Conservation (phyloP, 2,888 invertebrate genomes). For the Zygaena filipendulae region DNA sequence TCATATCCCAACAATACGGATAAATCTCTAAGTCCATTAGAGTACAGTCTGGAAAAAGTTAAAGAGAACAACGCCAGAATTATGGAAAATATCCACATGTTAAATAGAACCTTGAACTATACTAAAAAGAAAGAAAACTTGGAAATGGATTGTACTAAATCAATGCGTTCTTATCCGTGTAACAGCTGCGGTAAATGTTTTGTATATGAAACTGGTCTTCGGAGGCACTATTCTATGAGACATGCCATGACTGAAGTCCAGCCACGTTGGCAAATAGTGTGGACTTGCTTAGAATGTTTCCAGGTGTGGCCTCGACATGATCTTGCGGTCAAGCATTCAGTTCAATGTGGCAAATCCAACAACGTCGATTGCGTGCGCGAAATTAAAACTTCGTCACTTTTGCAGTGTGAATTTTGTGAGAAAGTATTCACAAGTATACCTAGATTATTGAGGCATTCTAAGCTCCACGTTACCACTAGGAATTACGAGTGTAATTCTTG, state of each 20-base stretch:
- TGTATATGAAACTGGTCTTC: slow-evolving; percentile 54
- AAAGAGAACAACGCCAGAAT: slow-evolving; percentile 58
- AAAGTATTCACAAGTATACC: slow-evolving; percentile 58
- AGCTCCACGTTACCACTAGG: slow-evolving; percentile 70
- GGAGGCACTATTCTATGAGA: slow-evolving; percentile 44
- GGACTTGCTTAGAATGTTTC: slow-evolving; percentile 59
- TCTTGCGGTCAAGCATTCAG: slow-evolving; percentile 41
- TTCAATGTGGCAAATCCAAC: slow-evolving; percentile 36
- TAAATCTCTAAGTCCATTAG: slow-evolving; percentile 33
- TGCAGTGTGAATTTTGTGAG: slow-evolving; percentile 61
- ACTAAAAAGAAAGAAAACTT: slow-evolving; percentile 54
- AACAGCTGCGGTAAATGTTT: slow-evolving; percentile 56
- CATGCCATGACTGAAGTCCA: slow-evolving; percentile 37
- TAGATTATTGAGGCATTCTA: slow-evolving; percentile 45
- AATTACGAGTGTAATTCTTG: slow-evolving; percentile 74
- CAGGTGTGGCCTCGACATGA: slow-evolving; percentile 58
- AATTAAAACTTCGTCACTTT: slow-evolving; percentile 51
- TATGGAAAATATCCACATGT: slow-evolving; percentile 57
- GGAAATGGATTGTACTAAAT: slow-evolving; percentile 37
- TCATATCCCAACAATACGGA: slow-evolving; percentile 8
- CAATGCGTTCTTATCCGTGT: slow-evolving; percentile 43
- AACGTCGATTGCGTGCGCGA: slow-evolving; percentile 37
- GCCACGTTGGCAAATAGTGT: slow-evolving; percentile 55
- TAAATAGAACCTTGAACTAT: slow-evolving; percentile 52
- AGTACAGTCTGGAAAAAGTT: slow-evolving; percentile 53